Evolutionary conservation across 2,113 vertebrate genomes (phyloP), one percentile per base, ranked within the genome.

Genomic region (Heloderma charlesbogerti): DNA sequence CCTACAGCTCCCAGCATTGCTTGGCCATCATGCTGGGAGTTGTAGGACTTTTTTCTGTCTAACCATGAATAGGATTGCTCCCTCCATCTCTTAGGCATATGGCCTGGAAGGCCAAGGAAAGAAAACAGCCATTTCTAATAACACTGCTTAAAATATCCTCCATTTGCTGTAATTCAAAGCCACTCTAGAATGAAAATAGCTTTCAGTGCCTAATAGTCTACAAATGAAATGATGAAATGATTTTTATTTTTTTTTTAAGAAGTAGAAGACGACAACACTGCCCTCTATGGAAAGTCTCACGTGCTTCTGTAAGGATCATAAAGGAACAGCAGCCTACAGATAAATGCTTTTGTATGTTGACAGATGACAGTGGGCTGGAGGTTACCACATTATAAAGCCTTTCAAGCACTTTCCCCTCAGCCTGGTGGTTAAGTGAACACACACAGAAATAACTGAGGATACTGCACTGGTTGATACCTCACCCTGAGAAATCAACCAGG

Each of bases 221-320:
- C 40, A 94, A 92, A 92, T 6, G 3, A 95, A 48, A n/a, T 57
- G 67, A 92, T 89, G 79, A 86, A 91, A 91, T 4, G 0, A 22
- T 45, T 90, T 93, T n/a, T n/a, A n/a, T n/a, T n/a, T n/a, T n/a
- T n/a, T n/a, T n/a, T 90, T 54, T 89, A 18, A 75, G 22, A 40
- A 43, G 48, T 51, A n/a, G 29, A 34, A 31, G 37, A 75, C 9
- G n/a, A 75, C 2, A 7, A 37, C 90, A 40, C 43, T 0, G 0
- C 34, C 60, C 18, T 0, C 0, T 34, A 63, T 6, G 22, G 71
- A 91, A 94, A 94, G 86, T 0, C 1, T 83, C 57, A 75, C 63
- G 0, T 5, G 51, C 4, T 90, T 92, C 72, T 77, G 43, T 82
- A 89, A 37, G 8, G 1, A 37, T 51, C 45, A 94, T 78, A 40